Base-by-base conservation (phyloP, 2,888 invertebrate genomes). In the Oscheius sp. region DNA sequence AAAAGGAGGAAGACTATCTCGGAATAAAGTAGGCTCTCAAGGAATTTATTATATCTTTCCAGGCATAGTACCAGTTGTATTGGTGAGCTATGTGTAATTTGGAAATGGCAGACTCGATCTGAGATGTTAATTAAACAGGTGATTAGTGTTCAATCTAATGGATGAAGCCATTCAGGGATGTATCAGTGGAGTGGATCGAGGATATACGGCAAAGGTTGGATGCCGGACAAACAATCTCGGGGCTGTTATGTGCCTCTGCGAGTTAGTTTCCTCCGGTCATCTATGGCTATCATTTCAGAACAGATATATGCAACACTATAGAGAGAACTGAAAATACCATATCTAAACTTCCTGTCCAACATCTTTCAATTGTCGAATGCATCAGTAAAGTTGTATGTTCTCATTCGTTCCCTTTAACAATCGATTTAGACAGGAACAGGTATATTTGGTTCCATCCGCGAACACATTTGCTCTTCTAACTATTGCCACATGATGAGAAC, bases 241-340 rank as follows among this genome's bases (percentile, higher is more conserved):
- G 26, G 82, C 82, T 14, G 70, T 73, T 28, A 47, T 82, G 17
- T 82, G 82, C 56, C 63, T 82, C n/a, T 82, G 82, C 78, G 71
- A 79, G 81, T 81, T 38, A 63, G 73, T 30, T 28, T 22, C 12
- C 8, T 6, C 2, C 26, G n/a, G 5, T n/a, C n/a, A n/a, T n/a
- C n/a, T n/a, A n/a, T n/a, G n/a, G n/a, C n/a, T n/a, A n/a, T 12
- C 14, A n/a, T 28, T 59, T 17, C 28, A 62, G 50, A 14, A 24
- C 28, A 12, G 62, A 62, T 47, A 30, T 47, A 22, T 62, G 50
- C 49, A 77, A 77, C 41, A 67, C 73, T 20, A 66, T 72, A 1
- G 73, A 77, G 26, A 36, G 73, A 49, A 67, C 77, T 3, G 77
- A 77, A 33, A 72, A 72, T 44, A 33, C 68, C 0, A 24, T 71